Evolutionary conservation across 2,113 vertebrate species (phyloP).

Genomic region (Candoia aspera): DNA sequence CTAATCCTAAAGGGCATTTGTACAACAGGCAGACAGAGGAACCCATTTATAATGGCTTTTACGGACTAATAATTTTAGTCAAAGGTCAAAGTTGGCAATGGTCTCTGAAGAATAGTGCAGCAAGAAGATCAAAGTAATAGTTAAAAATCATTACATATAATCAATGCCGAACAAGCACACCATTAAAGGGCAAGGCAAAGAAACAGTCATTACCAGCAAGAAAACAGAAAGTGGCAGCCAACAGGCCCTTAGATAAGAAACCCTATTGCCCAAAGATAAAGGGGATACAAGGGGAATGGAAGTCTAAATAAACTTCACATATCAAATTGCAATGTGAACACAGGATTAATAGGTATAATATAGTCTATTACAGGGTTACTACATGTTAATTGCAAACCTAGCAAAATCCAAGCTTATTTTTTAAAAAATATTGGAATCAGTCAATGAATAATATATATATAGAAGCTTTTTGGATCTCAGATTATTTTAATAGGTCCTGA

Average conservation of each 20-base stretch:
- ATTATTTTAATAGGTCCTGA: background rate
- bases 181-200: constrained; percentile 60
- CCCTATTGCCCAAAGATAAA: background rate
- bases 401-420: background rate
- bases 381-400: background rate
- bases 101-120: constrained; percentile 52
- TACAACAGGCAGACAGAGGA: constrained; percentile 55
- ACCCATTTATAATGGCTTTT: constrained; percentile 55
- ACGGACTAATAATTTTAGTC: constrained; percentile 56
- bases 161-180: constrained; percentile 48
- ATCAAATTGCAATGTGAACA: background rate
- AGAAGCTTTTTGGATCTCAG: background rate
- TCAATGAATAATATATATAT: background rate
- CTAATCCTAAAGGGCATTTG: constrained; percentile 65
- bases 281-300: background rate
- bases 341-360: background rate
- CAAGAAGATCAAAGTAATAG: constrained; percentile 63
- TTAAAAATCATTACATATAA: constrained; percentile 63
- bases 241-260: background rate
- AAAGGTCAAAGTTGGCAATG: constrained; percentile 54
- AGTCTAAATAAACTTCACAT: constrained; percentile 1
- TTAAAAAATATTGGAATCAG: background rate
- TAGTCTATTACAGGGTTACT: background rate
- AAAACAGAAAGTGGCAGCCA: constrained; percentile 62
- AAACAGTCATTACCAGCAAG: constrained; percentile 62